phyloP scores from a whole-genome alignment of 2,797 vertebrate genomes.

The Chloroceryle inda region DNA sequence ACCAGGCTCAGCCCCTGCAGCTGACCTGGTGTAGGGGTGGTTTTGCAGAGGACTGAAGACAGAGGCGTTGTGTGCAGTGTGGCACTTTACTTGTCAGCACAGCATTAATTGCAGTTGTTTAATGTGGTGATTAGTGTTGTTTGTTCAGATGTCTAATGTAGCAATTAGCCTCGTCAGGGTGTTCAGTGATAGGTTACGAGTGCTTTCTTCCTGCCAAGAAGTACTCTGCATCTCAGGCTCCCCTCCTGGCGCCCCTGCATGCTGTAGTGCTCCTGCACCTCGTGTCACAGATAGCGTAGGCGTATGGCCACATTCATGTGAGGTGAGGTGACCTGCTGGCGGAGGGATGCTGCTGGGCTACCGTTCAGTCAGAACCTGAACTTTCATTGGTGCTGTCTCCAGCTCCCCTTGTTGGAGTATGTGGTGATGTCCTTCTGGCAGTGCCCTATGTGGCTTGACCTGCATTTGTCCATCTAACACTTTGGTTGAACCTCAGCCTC shows the following conservation, averaged over 20 bases:
- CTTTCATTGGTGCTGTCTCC: background rate
- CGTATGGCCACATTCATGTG: accelerated
- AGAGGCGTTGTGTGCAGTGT: accelerated
- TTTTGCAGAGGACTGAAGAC: background rate
- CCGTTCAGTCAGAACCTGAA: background rate
- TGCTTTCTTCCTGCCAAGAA: background rate
- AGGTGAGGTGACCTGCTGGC: background rate
- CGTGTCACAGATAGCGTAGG: background rate
- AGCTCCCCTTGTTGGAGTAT: background rate
- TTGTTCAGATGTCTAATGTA: slow-evolving; percentile 30
- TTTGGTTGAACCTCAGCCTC: background rate
- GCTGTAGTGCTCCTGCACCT: background rate
- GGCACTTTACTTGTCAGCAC: background rate
- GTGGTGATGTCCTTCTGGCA: background rate
- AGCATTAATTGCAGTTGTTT: slow-evolving; percentile 24
- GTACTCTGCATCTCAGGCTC: background rate
- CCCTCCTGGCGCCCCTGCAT: accelerated
- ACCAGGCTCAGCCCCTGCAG: background rate
- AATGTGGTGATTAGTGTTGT: slow-evolving; percentile 35
- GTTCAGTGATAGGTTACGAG: background rate
- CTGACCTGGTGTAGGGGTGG: accelerated
- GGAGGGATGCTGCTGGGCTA: background rate
- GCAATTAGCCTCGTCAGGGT: slow-evolving; percentile 16
- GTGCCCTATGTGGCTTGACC: background rate
- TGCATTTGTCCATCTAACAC: background rate